Evolutionary conservation across 1,140 invertebrate species (phyloP).

Genomic region (Heliconius hermathena): DNA sequence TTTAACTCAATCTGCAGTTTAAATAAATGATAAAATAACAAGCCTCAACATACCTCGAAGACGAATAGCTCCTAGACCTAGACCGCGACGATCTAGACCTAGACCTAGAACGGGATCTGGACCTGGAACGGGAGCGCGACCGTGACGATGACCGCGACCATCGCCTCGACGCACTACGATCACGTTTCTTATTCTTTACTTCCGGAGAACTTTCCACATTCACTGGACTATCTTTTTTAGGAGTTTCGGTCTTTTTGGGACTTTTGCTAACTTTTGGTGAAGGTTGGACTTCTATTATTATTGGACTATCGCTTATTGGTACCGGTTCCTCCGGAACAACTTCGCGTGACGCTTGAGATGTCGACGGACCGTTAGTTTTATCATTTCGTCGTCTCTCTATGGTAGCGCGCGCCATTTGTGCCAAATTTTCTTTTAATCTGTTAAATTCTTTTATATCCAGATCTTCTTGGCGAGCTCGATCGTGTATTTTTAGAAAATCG

Average conservation of each 20-base stretch:
- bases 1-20: no score
- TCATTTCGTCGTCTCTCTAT: slow-evolving; percentile 57
- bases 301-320: slow-evolving; percentile 29
- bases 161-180: slow-evolving; percentile 48
- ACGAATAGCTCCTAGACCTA: slow-evolving; percentile 71
- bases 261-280: slow-evolving; percentile 48
- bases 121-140: slow-evolving; percentile 53
- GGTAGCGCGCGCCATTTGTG: slow-evolving; percentile 75
- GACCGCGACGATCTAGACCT: slow-evolving; percentile 70
- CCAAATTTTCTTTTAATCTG: slow-evolving; percentile 71
- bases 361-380: slow-evolving; percentile 52
- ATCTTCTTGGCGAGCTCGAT: slow-evolving; percentile 68
- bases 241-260: slow-evolving; percentile 44
- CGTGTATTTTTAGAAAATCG: slow-evolving; percentile 65
- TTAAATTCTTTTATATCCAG: slow-evolving; percentile 84
- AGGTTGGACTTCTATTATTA: slow-evolving; percentile 37
- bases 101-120: slow-evolving; percentile 47
- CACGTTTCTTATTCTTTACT: slow-evolving; percentile 40
- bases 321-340: slow-evolving; percentile 29
- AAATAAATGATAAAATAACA: not conserved
- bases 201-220: slow-evolving; percentile 61
- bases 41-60: slow-evolving; percentile 65
- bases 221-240: slow-evolving; percentile 53
- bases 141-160: slow-evolving; percentile 69
- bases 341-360: slow-evolving; percentile 44